These are phyloP conservation scores for Daphoenositta chrysoptera DNA, from an alignment of 2,113 vertebrate genomes.

Conservation along the genomic window DNA sequence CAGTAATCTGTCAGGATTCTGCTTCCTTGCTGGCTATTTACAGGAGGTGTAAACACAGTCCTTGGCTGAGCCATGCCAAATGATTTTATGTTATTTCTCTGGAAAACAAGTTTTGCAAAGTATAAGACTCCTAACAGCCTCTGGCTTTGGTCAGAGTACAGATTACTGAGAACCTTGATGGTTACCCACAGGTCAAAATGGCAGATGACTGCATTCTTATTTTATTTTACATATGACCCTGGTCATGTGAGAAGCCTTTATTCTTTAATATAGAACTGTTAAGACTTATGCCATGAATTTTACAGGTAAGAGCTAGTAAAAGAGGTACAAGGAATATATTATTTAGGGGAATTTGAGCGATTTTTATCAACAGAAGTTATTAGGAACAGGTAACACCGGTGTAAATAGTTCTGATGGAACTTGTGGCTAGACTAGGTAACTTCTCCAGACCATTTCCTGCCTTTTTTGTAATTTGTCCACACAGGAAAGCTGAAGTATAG, in stretches of 20 bases:
- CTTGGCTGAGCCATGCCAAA: background rate
- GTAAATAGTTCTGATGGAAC: background rate
- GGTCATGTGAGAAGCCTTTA: background rate
- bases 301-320: background rate
- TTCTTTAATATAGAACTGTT: background rate
- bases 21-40: constrained; percentile 19
- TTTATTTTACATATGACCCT: background rate
- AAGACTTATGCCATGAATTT: background rate
- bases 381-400: background rate
- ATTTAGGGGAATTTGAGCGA: background rate
- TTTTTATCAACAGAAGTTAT: background rate
- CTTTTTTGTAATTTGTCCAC: background rate
- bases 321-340: background rate
- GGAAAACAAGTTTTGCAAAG: background rate
- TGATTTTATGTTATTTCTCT: background rate
- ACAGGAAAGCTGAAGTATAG: background rate
- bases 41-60: background rate
- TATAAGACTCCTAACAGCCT: background rate
- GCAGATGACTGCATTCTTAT: background rate
- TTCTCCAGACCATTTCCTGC: background rate
- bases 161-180: background rate
- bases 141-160: background rate
- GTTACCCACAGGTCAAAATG: background rate
- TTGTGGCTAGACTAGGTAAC: background rate
- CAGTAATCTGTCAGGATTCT: background rate